phyloP scores from a whole-genome alignment of 2,113 vertebrate species.

The Echinops telfairi region DNA sequence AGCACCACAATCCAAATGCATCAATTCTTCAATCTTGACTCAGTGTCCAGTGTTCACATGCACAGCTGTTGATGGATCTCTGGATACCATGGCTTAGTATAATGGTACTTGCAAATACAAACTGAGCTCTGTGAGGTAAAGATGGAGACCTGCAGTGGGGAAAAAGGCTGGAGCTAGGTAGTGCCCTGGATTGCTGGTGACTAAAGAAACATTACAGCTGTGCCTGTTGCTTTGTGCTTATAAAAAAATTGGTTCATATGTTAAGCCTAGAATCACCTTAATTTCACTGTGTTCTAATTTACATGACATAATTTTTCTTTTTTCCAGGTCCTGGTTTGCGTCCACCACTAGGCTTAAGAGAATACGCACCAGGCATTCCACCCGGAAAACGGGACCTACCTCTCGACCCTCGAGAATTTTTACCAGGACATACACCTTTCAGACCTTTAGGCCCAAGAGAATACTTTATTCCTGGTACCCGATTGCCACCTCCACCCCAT shows the following conservation, averaged over 20 bases:
- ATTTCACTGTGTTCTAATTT: no score
- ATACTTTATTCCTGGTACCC: constrained; percentile 85
- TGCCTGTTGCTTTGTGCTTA: no score
- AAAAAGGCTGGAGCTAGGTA: neutral
- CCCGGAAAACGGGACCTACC: constrained; percentile 87
- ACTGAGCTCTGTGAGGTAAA: neutral
- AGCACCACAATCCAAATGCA: no score
- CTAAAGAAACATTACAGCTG: neutral
- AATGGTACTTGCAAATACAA: neutral
- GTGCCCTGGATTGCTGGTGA: neutral
- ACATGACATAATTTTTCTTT: constrained; percentile 27
- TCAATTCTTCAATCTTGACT: no score
- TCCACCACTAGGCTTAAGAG: constrained; percentile 83
- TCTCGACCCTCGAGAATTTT: constrained; percentile 86
- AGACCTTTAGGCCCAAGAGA: constrained; percentile 83
- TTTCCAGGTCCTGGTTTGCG: constrained; percentile 84
- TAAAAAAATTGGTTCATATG: no score
- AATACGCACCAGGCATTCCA: constrained; percentile 85
- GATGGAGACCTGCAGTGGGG: neutral
- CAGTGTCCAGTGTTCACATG: no score
- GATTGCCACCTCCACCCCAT: constrained; percentile 79
- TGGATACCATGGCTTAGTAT: no score
- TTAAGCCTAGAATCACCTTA: no score
- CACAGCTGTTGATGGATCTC: no score
- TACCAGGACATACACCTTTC: constrained; percentile 84